These are phyloP conservation scores for Cheilosia soror DNA, from an alignment of 2,888 invertebrate genomes.

Conservation along the genomic window DNA sequence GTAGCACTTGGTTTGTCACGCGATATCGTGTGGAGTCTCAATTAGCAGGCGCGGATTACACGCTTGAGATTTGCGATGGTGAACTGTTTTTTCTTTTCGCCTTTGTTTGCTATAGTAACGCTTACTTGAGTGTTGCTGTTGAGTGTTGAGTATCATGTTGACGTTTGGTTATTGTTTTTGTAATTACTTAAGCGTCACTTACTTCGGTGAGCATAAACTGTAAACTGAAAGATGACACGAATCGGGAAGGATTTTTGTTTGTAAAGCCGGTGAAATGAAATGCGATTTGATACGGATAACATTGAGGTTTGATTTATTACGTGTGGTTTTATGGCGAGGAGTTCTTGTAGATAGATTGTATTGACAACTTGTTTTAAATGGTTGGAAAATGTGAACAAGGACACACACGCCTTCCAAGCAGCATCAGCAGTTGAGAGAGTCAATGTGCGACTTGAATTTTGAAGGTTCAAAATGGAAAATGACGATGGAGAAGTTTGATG, in stretches of 20 bases:
- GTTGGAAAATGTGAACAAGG: no score
- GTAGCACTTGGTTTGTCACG: conserved; percentile 33
- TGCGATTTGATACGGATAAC: not conserved
- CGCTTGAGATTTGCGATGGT: conserved; percentile 43
- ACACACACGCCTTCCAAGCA: no score
- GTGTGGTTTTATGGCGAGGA: not conserved
- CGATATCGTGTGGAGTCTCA: conserved; percentile 59
- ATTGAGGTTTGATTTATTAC: not conserved
- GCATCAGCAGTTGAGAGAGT: no score
- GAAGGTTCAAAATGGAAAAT: no score
- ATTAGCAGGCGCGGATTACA: conserved; percentile 47
- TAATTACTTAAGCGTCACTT: conserved; percentile 28
- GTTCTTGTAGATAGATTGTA: not conserved
- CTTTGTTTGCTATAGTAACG: not conserved
- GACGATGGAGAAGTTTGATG: no score
- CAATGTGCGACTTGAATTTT: no score
- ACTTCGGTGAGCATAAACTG: conserved; percentile 8
- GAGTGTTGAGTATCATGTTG: conserved; percentile 37
- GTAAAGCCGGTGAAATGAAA: not conserved
- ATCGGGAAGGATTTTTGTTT: conserved; percentile 14
- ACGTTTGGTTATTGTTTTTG: conserved; percentile 37
- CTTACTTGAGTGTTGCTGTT: conserved; percentile 20
- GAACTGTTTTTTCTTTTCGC: not conserved
- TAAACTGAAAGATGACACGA: conserved; percentile 35
- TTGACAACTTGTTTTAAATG: no score